Evolutionary conservation across 2,797 vertebrate species (phyloP), one percentile per base, ranked within the genome.

Genomic region (Dendrocincla fuliginosa): DNA sequence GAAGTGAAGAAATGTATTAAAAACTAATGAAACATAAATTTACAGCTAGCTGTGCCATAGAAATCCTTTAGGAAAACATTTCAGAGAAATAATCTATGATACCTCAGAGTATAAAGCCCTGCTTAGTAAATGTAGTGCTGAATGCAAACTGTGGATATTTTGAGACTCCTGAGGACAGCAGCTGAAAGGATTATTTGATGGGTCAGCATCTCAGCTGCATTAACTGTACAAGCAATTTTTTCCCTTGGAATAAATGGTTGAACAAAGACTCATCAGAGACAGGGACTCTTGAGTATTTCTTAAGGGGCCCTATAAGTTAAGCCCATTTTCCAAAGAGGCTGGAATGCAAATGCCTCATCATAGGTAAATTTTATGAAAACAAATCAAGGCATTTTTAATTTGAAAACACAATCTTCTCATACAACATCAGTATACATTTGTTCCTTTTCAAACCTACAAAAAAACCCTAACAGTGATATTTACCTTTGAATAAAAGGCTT

Each of bases 121-220:
- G 70, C 28, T 39, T 15, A 25, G 70, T 57, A 23, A 88, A 61
- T 2, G 28, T 1, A 88, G 46, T 20, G 61, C 61, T 73, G 65
- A 81, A 92, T 28, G 52, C 37, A 83, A 87, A 87, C 60, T 35
- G 56, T 2, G 39, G 75, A 19, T 80, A 87, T 64, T 68, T 56
- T 53, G 27, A 88, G 93, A 55, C 41, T 87, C 63, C 52, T 74
- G 49, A 89, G 78, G 35, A 89, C 61, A 88, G 84, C 71, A 75
- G 76, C 73, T 90, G 85, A 91, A 95, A 71, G 85, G 57, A 91
- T 75, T 65, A 70, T 47, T 22, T 37, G 65, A 95, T 75, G 57
- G 85, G 47, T 94, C 91, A 89, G 82, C 84, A 94, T 69, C 82
- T 93, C 82, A 81, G 87, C 69, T 90, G 76, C 85, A 83, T 57